Evolutionary conservation across 2,113 vertebrate species (phyloP).

Genomic region (Dipodomys merriami): DNA sequence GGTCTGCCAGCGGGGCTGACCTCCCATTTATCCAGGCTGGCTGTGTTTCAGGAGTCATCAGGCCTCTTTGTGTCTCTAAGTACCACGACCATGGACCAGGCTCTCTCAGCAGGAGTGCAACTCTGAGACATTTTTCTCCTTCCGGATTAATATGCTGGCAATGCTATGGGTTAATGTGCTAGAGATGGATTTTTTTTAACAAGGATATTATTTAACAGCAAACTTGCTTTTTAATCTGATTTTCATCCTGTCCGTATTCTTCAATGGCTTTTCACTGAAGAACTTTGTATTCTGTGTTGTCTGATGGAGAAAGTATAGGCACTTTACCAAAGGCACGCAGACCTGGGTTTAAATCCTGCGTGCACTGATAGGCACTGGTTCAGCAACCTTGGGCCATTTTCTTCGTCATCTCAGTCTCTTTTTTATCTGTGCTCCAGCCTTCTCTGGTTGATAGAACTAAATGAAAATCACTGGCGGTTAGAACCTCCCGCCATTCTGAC

Average conservation of each 20-base stretch:
- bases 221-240: neutral
- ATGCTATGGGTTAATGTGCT: conserved; percentile 16
- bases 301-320: neutral
- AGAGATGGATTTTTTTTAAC: neutral
- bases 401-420: neutral
- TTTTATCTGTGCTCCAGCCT: neutral
- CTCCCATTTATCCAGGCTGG: conserved; percentile 66
- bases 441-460: neutral
- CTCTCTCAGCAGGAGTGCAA: conserved; percentile 57
- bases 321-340: neutral
- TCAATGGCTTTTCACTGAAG: neutral
- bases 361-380: neutral
- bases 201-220: neutral
- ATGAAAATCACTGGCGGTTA: neutral
- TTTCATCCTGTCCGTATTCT: neutral
- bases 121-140: conserved; percentile 25
- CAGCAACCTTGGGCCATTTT: neutral
- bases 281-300: neutral
- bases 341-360: neutral
- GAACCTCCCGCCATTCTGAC: neutral
- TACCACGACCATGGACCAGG: conserved; percentile 71
- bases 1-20: conserved; percentile 41
- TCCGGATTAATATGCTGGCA: neutral
- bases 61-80: conserved; percentile 79
- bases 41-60: conserved; percentile 79